Evolutionary conservation across 2,113 vertebrate genomes (phyloP), one percentile per base, ranked within the genome.

Genomic region (Tor tambroides): DNA sequence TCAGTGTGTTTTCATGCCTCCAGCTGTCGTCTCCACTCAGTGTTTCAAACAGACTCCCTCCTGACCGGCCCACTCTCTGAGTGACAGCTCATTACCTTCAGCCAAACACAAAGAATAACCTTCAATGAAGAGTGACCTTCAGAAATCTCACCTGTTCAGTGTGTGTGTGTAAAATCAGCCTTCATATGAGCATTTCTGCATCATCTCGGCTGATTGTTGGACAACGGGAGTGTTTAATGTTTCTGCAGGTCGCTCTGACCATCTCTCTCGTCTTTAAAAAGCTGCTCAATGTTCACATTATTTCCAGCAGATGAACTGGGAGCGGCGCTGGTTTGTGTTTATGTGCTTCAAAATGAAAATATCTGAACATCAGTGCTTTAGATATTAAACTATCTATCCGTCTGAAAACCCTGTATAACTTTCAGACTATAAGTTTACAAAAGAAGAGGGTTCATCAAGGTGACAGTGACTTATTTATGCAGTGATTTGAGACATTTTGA

Each of bases 231-330:
- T 4, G 0, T 23, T 72, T 23, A 63, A 30, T 61, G 51, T 43
- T 74, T 82, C 69, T 12, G 86, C 74, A 8, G 92, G 91, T 91
- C 91, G 69, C 5, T 17, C 35, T 91, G 93, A 92, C 91, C 6
- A 80, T 59, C 21, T n/a, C 30, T 23, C 10, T 1, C 5, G 7
- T 32, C 28, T 54, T 54, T 12, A 30, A 11, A 54, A 54, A 56
- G 17, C 76, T 80, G 19, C 32, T 38, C 67, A 35, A 72, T 1
- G 4, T 1, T 23, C 17, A 0, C 38, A 8, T 23, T 23, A 23
- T 72, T 41, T 69, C 41, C 5, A 72, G 19, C 17, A 71, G 32
- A 41, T 23, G 2, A 41, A 38, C 1, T 21, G 30, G 17, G 30
- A 71, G 30, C 67, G 35, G 67, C 17, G 35, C 9, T 35, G n/a